Percentiles rank a stretch among this genome's conserved stretches.
Conservation (phyloP, 1,140 invertebrate species). For the Cherax destructor region DNA sequence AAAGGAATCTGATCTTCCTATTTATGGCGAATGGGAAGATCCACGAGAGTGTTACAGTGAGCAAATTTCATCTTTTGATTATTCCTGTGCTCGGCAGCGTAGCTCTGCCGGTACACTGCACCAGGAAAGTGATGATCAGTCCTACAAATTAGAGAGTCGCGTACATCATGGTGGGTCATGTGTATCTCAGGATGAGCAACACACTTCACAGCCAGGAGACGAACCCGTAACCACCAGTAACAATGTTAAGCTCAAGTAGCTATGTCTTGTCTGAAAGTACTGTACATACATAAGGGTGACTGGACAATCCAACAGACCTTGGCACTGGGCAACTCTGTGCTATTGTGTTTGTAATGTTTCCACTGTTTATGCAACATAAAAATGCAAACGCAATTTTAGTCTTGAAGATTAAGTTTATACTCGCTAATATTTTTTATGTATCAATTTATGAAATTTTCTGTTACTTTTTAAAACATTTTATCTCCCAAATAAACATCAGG, state of each 20-base stretch:
- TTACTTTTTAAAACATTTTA: no score
- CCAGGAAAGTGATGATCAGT: constrained; percentile 4
- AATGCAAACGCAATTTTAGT: no score
- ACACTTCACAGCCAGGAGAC: constrained; percentile 20
- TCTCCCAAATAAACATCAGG: no score
- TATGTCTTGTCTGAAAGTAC: constrained; percentile 54
- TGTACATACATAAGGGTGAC: constrained; percentile 60
- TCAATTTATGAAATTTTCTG: no score
- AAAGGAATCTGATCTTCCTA: not conserved
- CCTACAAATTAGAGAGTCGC: not conserved
- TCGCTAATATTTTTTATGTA: no score
- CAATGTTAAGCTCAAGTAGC: constrained; percentile 13
- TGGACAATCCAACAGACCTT: constrained; percentile 19
- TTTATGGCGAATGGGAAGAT: constrained; percentile 43
- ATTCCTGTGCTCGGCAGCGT: not conserved
- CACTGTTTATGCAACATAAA: no score
- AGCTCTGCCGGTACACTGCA: not conserved
- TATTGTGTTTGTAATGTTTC: no score
- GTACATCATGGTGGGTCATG: constrained; percentile 8
- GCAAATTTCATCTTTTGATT: not conserved
- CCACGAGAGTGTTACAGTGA: not conserved
- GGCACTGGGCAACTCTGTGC: constrained; percentile 1
- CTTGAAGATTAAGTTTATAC: no score
- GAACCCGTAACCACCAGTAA: constrained; percentile 26
- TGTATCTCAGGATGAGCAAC: not conserved